Evolutionary conservation across 2,113 vertebrate genomes (phyloP).

Genomic region (Pogonocichla stellata): DNA sequence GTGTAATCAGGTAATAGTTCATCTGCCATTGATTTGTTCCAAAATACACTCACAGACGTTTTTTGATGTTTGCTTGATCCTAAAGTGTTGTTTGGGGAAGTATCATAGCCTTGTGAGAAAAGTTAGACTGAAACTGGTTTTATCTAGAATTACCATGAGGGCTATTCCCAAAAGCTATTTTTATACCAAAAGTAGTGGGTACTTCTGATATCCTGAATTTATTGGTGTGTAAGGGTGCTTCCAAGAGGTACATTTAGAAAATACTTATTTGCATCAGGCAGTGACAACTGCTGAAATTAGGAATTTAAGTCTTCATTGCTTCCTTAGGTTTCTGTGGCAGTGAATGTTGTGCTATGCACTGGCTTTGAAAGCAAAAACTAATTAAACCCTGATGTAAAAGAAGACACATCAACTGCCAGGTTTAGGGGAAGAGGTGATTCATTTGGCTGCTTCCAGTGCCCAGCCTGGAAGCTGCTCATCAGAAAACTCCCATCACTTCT

Average conservation of each 20-base stretch:
- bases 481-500: background rate
- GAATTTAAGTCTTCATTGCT: background rate
- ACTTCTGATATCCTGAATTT: background rate
- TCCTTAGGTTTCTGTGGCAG: background rate
- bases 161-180: background rate
- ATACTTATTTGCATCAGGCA: background rate
- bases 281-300: background rate
- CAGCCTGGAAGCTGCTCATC: background rate
- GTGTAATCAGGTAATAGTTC: background rate
- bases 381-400: background rate
- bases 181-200: background rate
- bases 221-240: background rate
- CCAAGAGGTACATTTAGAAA: background rate
- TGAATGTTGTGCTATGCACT: background rate
- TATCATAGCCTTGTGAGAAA: background rate
- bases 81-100: background rate
- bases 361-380: background rate
- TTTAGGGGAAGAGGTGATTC: background rate
- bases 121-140: background rate
- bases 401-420: background rate
- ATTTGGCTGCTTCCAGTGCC: background rate
- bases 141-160: background rate
- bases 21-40: background rate
- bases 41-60: background rate
- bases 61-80: background rate